Evolutionary conservation across 2,797 vertebrate species (phyloP), one percentile per base, ranked within the genome.

Genomic region (Chiloscyllium punctatum): DNA sequence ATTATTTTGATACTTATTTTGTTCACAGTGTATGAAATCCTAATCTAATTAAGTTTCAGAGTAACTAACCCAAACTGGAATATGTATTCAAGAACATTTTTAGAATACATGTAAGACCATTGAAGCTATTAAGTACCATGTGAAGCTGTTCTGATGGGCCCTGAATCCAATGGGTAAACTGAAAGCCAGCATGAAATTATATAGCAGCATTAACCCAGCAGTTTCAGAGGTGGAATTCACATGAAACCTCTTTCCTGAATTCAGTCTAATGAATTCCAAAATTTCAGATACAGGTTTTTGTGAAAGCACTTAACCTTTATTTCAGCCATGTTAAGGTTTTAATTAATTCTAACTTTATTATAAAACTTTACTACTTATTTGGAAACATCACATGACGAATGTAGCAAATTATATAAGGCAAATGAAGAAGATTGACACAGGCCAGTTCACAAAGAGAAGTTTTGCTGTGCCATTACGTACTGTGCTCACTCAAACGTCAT

Each of bases 91-190:
- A 16, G 71, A 94, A 95, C 51, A 77, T 95, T 95, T 77, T 74
- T 95, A 18, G 94, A 95, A 74, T 72, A 95, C 48, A 69, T 92
- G 90, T 92, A 92, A 92, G n/a, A 68, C 23, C n/a, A 92, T 92
- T 69, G n/a, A 92, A 92, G 62, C 90, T 62, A 69, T 92, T 92
- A 69, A 92, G n/a, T 92, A 69, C 90, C 90, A 23, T 27, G 66
- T 69, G 66, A 69, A 37, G 66, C 23, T 42, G 37, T 4, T 42
- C 66, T 69, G 90, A 68, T 27, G 66, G n/a, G n/a, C 90, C 21
- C n/a, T 11, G 90, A 92, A 21, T n/a, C 62, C 90, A 92, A n/a
- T 92, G 62, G 7, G 37, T 92, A 25, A 92, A 92, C 90, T 69
- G 66, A 37, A 92, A 42, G 4, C 90, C 90, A 69, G 90, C 90